Evolutionary conservation across 2,113 vertebrate genomes (phyloP), one percentile per base, ranked within the genome.

Genomic region (Peromyscus polionotus): DNA sequence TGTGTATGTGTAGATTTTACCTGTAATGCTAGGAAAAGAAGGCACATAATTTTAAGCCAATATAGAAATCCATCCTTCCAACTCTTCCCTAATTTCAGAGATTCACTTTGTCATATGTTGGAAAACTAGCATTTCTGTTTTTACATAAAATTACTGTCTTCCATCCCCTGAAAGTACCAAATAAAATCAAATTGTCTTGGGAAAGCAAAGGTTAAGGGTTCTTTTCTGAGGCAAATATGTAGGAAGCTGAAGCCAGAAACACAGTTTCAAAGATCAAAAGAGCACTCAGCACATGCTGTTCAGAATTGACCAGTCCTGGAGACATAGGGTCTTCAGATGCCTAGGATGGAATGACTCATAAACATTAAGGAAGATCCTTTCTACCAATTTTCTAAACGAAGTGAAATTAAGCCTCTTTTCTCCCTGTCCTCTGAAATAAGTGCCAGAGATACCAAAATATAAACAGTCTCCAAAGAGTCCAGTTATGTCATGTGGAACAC

Each of bases 91-190:
- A 83, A 65, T 11, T 94, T 91, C 7, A 86, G 87, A 19, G 88
- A 94, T 12, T 20, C 3, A 84, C 1, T 90, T 17, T 63, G 45
- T 63, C 87, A 79, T 59, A 63, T 54, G 2, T 17, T 76, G 42
- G 48, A 81, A 7, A 93, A 28, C 16, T 72, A 80, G 6, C n/a
- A 88, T 75, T 85, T 73, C n/a, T 67, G 61, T 90, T 93, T 39
- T 87, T 51, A 63, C 2, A 33, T 24, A 95, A 95, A 95, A 92
- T 92, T 93, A 85, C 70, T 80, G 73, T 95, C 26, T 63, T 79
- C 59, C 5, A 67, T 80, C 24, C 45, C 45, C 57, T 90, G 72
- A 80, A 93, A 81, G 72, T 89, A 80, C 16, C 31, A 81, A 90
- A 90, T 88, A 75, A 88, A 94, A 81, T 88, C n/a, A 80, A 85